Percentiles rank a stretch among this genome's conserved stretches.
Evolutionary conservation across 37 sponge, comb jelly and placozoan species (phyloP).

Genomic region (Cliona cf. orientalis): DNA sequence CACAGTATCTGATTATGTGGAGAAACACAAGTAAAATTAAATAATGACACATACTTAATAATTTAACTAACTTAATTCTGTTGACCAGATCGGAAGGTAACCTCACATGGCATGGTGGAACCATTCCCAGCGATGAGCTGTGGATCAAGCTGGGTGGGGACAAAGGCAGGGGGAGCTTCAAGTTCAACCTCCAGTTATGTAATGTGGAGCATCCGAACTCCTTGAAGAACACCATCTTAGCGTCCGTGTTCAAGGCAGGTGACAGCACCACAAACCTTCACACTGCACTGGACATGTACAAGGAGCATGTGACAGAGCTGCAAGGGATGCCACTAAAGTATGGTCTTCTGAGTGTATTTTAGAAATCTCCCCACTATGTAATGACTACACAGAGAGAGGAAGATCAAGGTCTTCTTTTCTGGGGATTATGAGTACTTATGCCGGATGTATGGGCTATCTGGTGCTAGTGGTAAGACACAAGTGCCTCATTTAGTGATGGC

Average conservation of each 20-base stretch:
- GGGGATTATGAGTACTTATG: constrained; percentile 66
- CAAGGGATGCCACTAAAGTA: constrained; percentile 37
- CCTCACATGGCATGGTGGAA: constrained; percentile 52
- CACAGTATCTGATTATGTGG: not conserved
- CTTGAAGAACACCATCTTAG: constrained; percentile 4
- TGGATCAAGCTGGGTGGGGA: constrained; percentile 50
- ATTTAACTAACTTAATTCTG: too few species aligned
- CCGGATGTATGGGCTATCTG: constrained; percentile 47
- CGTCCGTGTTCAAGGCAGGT: constrained; percentile 33
- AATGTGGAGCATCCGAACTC: constrained; percentile 49
- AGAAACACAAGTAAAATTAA: not conserved
- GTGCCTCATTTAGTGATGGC: too few species aligned
- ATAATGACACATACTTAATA: not conserved
- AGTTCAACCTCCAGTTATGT: constrained; percentile 22
- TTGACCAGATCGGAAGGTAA: not conserved
- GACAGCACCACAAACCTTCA: constrained; percentile 41
- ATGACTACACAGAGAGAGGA: constrained; percentile 8
- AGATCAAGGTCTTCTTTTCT: constrained; percentile 34
- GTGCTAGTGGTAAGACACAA: constrained; percentile 64
- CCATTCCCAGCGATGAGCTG: constrained; percentile 42
- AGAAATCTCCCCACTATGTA: not conserved
- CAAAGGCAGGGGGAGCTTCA: constrained; percentile 34
- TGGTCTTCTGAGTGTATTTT: not conserved
- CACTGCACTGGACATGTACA: constrained; percentile 35
- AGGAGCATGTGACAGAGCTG: constrained; percentile 18